These are phyloP conservation scores for Noctua fimbriata DNA, from an alignment of 2,888 invertebrate genomes.

Conservation along the genomic window DNA sequence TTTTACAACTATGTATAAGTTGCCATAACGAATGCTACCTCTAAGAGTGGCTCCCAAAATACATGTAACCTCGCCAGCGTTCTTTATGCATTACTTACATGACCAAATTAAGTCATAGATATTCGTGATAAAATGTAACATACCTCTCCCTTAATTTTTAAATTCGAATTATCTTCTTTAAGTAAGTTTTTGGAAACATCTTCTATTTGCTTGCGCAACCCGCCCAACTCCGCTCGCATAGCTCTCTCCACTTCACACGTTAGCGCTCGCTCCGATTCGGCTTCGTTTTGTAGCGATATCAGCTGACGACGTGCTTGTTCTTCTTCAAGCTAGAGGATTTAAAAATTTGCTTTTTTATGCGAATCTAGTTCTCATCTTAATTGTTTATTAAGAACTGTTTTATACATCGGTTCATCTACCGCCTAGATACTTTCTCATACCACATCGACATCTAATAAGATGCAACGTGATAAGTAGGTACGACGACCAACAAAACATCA, in stretches of 20 bases:
- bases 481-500: not conserved
- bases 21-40: no score
- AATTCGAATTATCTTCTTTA: constrained; percentile 73
- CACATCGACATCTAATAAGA: not conserved
- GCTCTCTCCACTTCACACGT: constrained; percentile 81
- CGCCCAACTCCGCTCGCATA: constrained; percentile 79
- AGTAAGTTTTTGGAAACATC: constrained; percentile 76
- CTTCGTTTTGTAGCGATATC: constrained; percentile 71
- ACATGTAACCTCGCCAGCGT: no score
- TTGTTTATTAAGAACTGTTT: not conserved
- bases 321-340: constrained; percentile 80
- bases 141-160: constrained; percentile 75
- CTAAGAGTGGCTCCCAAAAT: no score
- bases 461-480: not conserved
- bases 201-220: constrained; percentile 77
- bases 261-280: constrained; percentile 77
- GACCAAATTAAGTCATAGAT: not conserved
- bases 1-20: no score
- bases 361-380: not conserved
- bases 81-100: not conserved
- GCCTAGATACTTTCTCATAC: not conserved
- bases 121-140: not conserved
- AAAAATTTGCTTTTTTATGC: not conserved
- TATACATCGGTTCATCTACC: not conserved
- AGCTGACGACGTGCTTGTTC: constrained; percentile 80